These are phyloP conservation scores for Myotis findleyi DNA, from an alignment of 2,797 vertebrate genomes.

Conservation along the genomic window DNA sequence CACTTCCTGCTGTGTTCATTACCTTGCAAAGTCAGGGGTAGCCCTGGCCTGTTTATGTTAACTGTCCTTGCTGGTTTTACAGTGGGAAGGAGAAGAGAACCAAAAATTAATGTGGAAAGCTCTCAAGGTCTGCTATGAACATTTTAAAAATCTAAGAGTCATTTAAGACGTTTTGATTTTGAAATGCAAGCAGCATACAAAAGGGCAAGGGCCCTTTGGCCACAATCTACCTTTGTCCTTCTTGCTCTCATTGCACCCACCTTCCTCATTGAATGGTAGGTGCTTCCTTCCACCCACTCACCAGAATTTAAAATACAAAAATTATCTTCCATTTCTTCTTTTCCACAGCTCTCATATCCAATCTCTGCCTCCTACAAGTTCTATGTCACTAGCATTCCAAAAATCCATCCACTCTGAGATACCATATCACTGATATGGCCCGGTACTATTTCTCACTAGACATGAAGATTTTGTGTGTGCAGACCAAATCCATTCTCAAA, in stretches of 20 bases:
- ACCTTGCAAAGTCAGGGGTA: constrained; percentile 70
- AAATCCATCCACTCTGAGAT: neutral
- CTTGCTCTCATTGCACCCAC: neutral
- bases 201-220: neutral
- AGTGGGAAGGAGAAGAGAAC: constrained; percentile 60
- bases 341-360: neutral
- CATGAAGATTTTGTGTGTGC: neutral
- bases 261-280: neutral
- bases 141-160: constrained; percentile 49
- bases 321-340: neutral
- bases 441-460: neutral
- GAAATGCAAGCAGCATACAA: neutral
- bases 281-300: neutral
- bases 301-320: neutral
- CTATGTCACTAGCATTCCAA: neutral
- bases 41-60: constrained; percentile 68
- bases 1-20: constrained; percentile 77
- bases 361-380: neutral
- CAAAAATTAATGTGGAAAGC: constrained; percentile 66
- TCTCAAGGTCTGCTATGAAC: constrained; percentile 35
- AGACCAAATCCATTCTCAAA: constrained; percentile 35
- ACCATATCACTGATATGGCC: neutral
- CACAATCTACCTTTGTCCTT: neutral
- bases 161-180: constrained; percentile 45
- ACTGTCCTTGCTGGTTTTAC: constrained; percentile 63